phyloP scores from a whole-genome alignment of 2,797 vertebrate genomes.

The Dryobates pubescens region DNA sequence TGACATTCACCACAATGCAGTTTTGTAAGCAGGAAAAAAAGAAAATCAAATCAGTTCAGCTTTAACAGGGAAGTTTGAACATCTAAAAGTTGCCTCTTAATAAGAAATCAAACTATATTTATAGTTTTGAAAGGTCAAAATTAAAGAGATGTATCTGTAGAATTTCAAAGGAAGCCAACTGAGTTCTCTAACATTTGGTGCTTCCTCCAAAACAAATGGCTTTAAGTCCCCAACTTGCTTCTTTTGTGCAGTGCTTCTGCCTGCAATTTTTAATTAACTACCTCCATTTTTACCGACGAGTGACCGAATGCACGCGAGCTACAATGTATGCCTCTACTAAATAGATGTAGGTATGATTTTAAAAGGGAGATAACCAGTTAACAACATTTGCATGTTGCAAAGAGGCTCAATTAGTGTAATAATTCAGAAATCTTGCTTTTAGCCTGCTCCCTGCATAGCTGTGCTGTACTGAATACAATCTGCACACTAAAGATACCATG shows the following conservation, averaged over 20 bases:
- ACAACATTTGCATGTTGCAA: slow-evolving; percentile 28
- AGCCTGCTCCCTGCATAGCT: slow-evolving; percentile 55
- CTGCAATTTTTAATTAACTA: slow-evolving; percentile 62
- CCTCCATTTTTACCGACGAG: slow-evolving; percentile 32
- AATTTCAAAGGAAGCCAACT: background rate
- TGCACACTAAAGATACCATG: slow-evolving; percentile 66
- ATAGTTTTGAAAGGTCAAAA: slow-evolving; percentile 9
- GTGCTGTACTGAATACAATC: slow-evolving; percentile 57
- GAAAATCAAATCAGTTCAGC: background rate
- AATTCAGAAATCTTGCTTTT: slow-evolving; percentile 56
- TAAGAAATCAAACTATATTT: background rate
- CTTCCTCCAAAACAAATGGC: slow-evolving; percentile 51
- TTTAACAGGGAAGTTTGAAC: background rate
- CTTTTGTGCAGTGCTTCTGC: slow-evolving; percentile 44
- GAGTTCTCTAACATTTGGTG: background rate
- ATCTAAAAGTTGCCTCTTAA: background rate
- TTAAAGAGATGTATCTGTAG: background rate
- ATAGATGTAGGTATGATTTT: slow-evolving; percentile 31
- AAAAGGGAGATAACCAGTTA: slow-evolving; percentile 47
- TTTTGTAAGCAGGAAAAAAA: background rate
- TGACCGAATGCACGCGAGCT: slow-evolving; percentile 2
- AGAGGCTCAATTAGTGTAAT: slow-evolving; percentile 21
- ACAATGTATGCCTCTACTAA: slow-evolving; percentile 19
- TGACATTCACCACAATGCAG: background rate
- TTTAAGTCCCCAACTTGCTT: slow-evolving; percentile 53